Base-by-base conservation (phyloP, 2,888 invertebrate genomes). In the Cantharis lateralis region DNA sequence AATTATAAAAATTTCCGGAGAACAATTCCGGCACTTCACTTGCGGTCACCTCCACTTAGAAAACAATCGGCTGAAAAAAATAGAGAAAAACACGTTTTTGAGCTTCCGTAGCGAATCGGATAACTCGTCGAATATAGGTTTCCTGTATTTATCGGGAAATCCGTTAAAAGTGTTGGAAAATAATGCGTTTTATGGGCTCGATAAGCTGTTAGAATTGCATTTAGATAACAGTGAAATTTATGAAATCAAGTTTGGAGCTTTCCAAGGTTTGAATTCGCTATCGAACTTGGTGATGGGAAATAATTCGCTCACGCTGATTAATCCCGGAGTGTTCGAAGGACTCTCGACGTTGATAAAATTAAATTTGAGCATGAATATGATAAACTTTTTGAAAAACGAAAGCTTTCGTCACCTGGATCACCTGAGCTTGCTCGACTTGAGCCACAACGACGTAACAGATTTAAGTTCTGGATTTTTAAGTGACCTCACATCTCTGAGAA, bases 61-160 rank as follows among this genome's bases (percentile, higher is more conserved):
- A 48, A 74, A 74, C 24, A 77, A 75, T 64, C 16, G 68, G 15
- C 15, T 77, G 16, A 64, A 32, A 3, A 68, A 32, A 18, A 48
- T 74, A 16, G 70, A 74, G n/a, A 62, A 26, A 32, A 70, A 64
- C 13, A 32, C 20, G 16, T 74, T 77, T 18, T 48, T 48, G 48
- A 48, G 48, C n/a, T 48, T 48, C 48, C 48, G 48, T 0, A 62
- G 63, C 11, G 13, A 15, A 1, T 48, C 62, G 26, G 26, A 71
- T 11, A 71, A 48, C 1, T 62, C 24, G 26, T 70, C 71, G 16
- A 71, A 66, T 26, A 18, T 77, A 11, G 77, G 72, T 1, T 74
- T 77, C 68, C 20, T 77, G 7, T 74, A 62, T 64, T 66, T 77
- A 18, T 72, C 26, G n/a, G 74, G 69, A 15, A 77, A 77, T 28